These are phyloP conservation scores for Pteropus rufus DNA, from an alignment of 2,797 vertebrate genomes.

Conservation along the genomic window DNA sequence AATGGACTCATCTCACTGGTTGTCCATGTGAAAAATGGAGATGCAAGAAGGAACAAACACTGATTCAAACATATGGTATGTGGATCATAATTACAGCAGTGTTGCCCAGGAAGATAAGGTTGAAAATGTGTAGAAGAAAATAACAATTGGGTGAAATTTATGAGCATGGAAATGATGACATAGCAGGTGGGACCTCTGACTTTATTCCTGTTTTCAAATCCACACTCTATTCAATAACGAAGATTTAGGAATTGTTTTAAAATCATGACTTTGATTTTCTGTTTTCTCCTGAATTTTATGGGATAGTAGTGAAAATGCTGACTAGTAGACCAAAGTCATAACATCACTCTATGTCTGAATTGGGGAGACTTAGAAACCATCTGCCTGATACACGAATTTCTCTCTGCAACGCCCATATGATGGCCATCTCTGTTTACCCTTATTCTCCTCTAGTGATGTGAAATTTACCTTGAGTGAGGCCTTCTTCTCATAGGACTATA, in stretches of 20 bases:
- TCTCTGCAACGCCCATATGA: not conserved
- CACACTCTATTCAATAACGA: not conserved
- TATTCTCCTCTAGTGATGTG: not conserved
- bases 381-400: not conserved
- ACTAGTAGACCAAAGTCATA: not conserved
- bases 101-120: not conserved
- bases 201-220: not conserved
- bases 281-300: not conserved
- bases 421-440: not conserved
- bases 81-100: not conserved
- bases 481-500: not conserved
- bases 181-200: no score
- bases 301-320: not conserved
- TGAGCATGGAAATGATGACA: not conserved
- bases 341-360: not conserved
- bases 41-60: not conserved
- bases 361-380: not conserved
- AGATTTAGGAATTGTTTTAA: not conserved
- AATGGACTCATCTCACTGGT: not conserved
- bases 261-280: not conserved
- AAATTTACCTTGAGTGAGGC: not conserved
- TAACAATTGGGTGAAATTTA: not conserved
- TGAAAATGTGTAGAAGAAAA: not conserved
- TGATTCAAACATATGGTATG: not conserved
- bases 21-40: not conserved